These are phyloP conservation scores for Noctua fimbriata DNA, from an alignment of 2,888 invertebrate species.

Conservation along the genomic window DNA sequence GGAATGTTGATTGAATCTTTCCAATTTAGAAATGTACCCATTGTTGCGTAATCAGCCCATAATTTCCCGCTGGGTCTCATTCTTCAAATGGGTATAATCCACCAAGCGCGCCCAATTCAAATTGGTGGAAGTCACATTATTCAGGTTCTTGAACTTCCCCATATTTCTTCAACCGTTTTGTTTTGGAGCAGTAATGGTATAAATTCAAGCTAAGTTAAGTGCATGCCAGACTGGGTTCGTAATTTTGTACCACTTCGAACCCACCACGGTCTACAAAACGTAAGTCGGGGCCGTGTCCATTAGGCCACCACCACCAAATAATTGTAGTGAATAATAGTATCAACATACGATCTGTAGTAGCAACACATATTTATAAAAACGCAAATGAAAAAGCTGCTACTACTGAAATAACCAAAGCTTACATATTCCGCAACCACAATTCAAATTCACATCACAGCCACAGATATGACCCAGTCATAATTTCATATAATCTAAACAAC, in stretches of 20 bases:
- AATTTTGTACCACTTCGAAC: background rate
- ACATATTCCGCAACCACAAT: conserved; percentile 36
- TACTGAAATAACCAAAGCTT: conserved; percentile 35
- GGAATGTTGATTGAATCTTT: background rate
- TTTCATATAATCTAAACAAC: conserved; percentile 37
- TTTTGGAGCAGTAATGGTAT: background rate
- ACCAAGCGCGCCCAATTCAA: background rate
- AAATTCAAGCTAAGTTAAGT: background rate
- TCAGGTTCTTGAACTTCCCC: background rate
- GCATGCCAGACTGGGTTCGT: background rate
- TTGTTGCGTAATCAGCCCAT: background rate
- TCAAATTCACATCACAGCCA: conserved; percentile 25
- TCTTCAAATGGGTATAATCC: background rate
- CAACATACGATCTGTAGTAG: background rate
- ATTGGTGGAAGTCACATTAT: background rate
- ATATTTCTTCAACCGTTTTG: background rate
- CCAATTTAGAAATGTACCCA: background rate
- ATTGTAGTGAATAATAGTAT: background rate
- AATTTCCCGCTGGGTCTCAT: background rate
- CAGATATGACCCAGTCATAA: conserved; percentile 42
- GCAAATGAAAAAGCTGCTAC: background rate
- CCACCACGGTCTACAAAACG: background rate
- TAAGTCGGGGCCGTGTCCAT: background rate
- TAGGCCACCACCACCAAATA: background rate
- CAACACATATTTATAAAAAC: background rate